Conservation (phyloP, 2,797 vertebrate genomes). For the Hyperoplus lanceolatus region DNA sequence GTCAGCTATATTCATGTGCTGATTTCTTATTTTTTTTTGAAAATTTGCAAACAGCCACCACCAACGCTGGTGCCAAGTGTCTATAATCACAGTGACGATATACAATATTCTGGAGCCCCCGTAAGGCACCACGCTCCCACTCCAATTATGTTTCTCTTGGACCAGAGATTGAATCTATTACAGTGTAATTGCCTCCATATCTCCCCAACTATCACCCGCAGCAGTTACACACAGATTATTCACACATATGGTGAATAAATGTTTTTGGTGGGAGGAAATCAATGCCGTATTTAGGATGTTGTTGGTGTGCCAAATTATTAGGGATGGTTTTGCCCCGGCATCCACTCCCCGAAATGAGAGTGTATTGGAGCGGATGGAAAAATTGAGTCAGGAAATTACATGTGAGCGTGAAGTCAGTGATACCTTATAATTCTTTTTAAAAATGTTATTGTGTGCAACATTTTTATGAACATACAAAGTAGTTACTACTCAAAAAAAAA, state of each 20-base stretch:
- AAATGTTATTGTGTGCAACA: no score
- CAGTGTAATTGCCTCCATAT: constrained; percentile 82
- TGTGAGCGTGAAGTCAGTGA: not conserved
- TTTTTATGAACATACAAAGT: no score
- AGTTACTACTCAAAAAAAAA: no score
- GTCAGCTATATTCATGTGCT: constrained; percentile 61
- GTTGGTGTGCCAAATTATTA: constrained; percentile 45
- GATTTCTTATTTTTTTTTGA: constrained; percentile 37
- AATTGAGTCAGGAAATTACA: constrained; percentile 5
- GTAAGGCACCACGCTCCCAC: constrained; percentile 67
- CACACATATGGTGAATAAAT: constrained; percentile 75
- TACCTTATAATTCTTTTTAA: constrained; percentile 10
- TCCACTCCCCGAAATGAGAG: not conserved
- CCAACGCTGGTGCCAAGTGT: constrained; percentile 65
- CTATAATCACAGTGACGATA: constrained; percentile 73
- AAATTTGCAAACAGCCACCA: constrained; percentile 65
- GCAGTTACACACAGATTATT: constrained; percentile 73
- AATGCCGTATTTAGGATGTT: constrained; percentile 67
- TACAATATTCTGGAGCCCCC: constrained; percentile 65
- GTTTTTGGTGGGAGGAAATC: constrained; percentile 61
- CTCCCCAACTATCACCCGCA: constrained; percentile 72
- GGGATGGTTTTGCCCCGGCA: constrained; percentile 16
- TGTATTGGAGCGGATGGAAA: constrained; percentile 17
- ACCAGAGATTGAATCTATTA: constrained; percentile 81
- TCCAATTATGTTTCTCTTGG: constrained; percentile 79